phyloP scores from a whole-genome alignment of 1,140 invertebrate species.

The Andricus grossulariae region DNA sequence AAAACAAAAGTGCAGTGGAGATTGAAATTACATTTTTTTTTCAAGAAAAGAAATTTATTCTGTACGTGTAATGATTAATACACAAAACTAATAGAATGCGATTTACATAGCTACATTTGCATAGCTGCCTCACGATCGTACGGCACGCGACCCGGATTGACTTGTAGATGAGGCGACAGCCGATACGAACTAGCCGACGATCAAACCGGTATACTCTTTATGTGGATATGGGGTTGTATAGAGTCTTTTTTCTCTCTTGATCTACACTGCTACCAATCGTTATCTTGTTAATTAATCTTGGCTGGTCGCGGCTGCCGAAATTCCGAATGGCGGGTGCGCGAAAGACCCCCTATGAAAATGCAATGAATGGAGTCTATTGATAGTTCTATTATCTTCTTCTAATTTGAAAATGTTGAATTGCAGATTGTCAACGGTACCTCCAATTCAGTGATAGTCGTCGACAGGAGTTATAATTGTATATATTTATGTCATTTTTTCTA shows the following conservation, averaged over 20 bases:
- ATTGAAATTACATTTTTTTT: neutral
- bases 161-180: slow-evolving; percentile 76
- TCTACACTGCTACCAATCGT: slow-evolving; percentile 57
- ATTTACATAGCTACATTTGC: slow-evolving; percentile 40
- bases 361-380: too few species aligned
- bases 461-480: too few species aligned
- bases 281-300: slow-evolving; percentile 76
- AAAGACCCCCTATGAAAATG: slow-evolving; percentile 35
- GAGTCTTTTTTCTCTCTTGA: slow-evolving; percentile 33
- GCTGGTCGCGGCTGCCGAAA: slow-evolving; percentile 56
- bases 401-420: too few species aligned
- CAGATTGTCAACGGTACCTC: too few species aligned
- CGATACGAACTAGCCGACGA: slow-evolving; percentile 58
- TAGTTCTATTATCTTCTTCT: too few species aligned
- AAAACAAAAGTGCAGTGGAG: too few species aligned
- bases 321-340: slow-evolving; percentile 41
- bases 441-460: too few species aligned
- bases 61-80: slow-evolving; percentile 32
- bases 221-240: slow-evolving; percentile 42
- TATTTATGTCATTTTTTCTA: too few species aligned
- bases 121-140: slow-evolving; percentile 63
- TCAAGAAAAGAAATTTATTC: neutral
- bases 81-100: slow-evolving; percentile 49
- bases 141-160: slow-evolving; percentile 75
- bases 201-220: slow-evolving; percentile 41